Evolutionary conservation across 2,113 vertebrate species (phyloP), one percentile per base, ranked within the genome.

Genomic region (Thinocorus orbignyianus): DNA sequence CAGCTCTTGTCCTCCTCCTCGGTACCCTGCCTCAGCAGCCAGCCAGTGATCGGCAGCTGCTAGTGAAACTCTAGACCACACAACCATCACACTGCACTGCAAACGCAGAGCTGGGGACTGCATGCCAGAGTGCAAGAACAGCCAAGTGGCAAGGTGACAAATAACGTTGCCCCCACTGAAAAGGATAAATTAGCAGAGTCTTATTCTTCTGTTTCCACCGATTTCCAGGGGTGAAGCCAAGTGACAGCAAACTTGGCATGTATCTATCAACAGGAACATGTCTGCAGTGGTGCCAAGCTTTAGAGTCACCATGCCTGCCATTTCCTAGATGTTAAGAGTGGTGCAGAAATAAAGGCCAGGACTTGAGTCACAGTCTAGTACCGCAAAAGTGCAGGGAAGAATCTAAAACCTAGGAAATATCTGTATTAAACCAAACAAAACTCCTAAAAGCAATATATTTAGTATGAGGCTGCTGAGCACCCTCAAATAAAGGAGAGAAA

Each of bases 101-200:
- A 81, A 62, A 73, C 39, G 44, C 41, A 42, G 42, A 51, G 48
- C 11, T 0, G 1, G 48, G 69, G 42, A 64, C 46, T 41, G 2
- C 49, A 26, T 51, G 74, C 85, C 90, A 96, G 58, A 62, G 31
- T 3, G 4, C 70, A 52, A 66, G 79, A 93, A 88, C 81, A 94
- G 94, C 84, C 94, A 95, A 94, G 54, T 93, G 92, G 90, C 84
- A 92, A 83, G 37, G 37, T 73, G 78, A 93, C 93, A 95, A 91
- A 88, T 46, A 88, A 64, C 42, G 87, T 41, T 82, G 42, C 90
- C 93, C 84, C 41, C 58, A 80, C 46, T 73, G 87, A 88, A 96
- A 87, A 94, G 77, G 90, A 97, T 96, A 90, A 91, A 95, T 93
- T 95, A 96, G 7, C 62, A 85, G 44, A 92, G 46, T 90, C 79